These are phyloP conservation scores for Cynoglossus semilaevis DNA, from an alignment of 2,113 vertebrate genomes.

Conservation along the genomic window DNA sequence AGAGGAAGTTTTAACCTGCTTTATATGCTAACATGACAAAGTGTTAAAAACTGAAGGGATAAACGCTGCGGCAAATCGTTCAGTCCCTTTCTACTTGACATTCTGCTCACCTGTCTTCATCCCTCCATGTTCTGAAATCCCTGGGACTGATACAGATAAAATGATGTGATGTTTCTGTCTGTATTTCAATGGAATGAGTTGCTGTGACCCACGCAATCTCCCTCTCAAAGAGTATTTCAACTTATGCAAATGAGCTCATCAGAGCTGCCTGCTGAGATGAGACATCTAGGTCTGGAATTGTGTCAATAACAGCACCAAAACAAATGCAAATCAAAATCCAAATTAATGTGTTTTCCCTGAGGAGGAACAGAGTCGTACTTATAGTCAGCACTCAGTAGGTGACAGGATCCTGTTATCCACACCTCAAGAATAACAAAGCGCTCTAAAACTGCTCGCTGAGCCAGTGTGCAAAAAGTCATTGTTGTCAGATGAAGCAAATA, in stretches of 20 bases:
- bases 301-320: slow-evolving; percentile 77
- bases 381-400: slow-evolving; percentile 72
- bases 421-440: slow-evolving; percentile 58
- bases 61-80: slow-evolving; percentile 54
- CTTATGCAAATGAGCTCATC: slow-evolving; percentile 79
- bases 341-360: slow-evolving; percentile 78
- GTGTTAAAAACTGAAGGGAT: slow-evolving; percentile 35
- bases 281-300: slow-evolving; percentile 78
- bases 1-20: slow-evolving; percentile 63
- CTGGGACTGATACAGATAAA: slow-evolving; percentile 68
- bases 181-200: slow-evolving; percentile 71
- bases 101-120: slow-evolving; percentile 71
- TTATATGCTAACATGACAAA: slow-evolving; percentile 45
- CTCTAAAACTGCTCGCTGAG: slow-evolving; percentile 56
- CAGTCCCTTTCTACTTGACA: slow-evolving; percentile 64
- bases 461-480: slow-evolving; percentile 52
- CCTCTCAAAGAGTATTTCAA: slow-evolving; percentile 77
- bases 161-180: slow-evolving; percentile 71
- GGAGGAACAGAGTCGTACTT: slow-evolving; percentile 71
- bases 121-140: slow-evolving; percentile 51
- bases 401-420: slow-evolving; percentile 73
- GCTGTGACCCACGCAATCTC: slow-evolving; percentile 77
- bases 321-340: slow-evolving; percentile 80
- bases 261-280: slow-evolving; percentile 76
- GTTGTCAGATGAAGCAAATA: slow-evolving; percentile 52